These are phyloP conservation scores for Eristalis pertinax DNA, from an alignment of 2,888 invertebrate genomes.

Conservation along the genomic window DNA sequence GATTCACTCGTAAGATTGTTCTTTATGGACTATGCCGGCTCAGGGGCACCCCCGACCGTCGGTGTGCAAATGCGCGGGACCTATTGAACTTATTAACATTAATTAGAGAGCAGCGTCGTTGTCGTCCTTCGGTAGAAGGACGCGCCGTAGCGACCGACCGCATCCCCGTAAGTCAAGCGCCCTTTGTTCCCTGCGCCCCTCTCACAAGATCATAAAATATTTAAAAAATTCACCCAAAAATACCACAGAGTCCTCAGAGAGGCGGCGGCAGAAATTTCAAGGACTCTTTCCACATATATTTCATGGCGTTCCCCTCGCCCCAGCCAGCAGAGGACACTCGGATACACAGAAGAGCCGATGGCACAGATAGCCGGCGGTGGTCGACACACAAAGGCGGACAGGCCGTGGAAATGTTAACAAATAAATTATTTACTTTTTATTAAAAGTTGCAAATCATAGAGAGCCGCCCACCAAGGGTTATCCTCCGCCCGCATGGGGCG, in stretches of 20 bases:
- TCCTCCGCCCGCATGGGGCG: constrained; percentile 23
- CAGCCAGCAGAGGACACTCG: not conserved
- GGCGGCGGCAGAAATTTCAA: not conserved
- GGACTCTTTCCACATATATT: constrained; percentile 27
- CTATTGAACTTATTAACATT: constrained; percentile 58
- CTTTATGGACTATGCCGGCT: not conserved
- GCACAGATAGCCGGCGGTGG: not conserved
- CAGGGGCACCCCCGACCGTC: not conserved
- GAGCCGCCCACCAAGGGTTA: constrained; percentile 43
- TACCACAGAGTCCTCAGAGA: not conserved
- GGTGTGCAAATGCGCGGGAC: constrained; percentile 6
- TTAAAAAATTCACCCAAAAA: constrained; percentile 42
- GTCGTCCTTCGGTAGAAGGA: not conserved
- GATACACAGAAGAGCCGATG: not conserved
- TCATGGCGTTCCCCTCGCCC: not conserved
- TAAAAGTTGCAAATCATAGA: constrained; percentile 61
- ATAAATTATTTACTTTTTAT: constrained; percentile 69
- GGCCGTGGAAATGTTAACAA: constrained; percentile 40
- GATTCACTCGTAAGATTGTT: not conserved
- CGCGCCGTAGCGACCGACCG: not conserved
- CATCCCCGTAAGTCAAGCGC: constrained; percentile 27
- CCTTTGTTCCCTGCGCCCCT: not conserved
- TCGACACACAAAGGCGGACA: constrained; percentile 1
- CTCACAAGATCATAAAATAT: constrained; percentile 29
- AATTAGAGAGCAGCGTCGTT: constrained; percentile 19